These are phyloP conservation scores for Drosophila rhopaloa DNA, from an alignment of 1,140 invertebrate species.

Conservation along the genomic window DNA sequence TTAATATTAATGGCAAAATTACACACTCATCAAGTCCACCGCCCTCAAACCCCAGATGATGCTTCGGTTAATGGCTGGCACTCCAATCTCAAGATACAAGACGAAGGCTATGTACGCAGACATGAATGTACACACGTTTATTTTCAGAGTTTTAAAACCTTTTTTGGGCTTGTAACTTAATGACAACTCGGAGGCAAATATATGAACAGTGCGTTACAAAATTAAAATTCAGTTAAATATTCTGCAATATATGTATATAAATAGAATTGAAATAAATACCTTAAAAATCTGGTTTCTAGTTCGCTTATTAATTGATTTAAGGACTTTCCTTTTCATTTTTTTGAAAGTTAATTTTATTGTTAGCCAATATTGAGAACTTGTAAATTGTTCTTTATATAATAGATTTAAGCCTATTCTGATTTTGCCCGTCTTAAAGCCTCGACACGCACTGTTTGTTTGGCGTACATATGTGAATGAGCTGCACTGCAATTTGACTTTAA, in stretches of 20 bases:
- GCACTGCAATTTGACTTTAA: conserved; percentile 57
- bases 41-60: not conserved
- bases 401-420: not conserved
- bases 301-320: no score
- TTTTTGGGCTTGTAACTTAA: conserved; percentile 24
- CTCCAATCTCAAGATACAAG: conserved; percentile 10
- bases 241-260: not conserved
- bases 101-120: not conserved
- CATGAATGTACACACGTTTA: not conserved
- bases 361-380: not conserved
- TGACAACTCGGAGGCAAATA: conserved; percentile 21
- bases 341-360: no score
- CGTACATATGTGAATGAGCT: conserved; percentile 23
- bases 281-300: no score
- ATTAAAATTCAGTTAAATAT: not conserved
- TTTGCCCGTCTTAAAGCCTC: not conserved
- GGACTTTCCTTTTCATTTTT: not conserved
- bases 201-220: conserved; percentile 9
- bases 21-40: not conserved
- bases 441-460: not conserved
- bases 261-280: not conserved
- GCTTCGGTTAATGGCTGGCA: conserved; percentile 21
- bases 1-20: conserved; percentile 25
- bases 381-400: no score
- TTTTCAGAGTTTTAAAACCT: conserved; percentile 11